Evolutionary conservation across 2,888 invertebrate species (phyloP), one percentile per base, ranked within the genome.

Genomic region (Melinaea menophilus): DNA sequence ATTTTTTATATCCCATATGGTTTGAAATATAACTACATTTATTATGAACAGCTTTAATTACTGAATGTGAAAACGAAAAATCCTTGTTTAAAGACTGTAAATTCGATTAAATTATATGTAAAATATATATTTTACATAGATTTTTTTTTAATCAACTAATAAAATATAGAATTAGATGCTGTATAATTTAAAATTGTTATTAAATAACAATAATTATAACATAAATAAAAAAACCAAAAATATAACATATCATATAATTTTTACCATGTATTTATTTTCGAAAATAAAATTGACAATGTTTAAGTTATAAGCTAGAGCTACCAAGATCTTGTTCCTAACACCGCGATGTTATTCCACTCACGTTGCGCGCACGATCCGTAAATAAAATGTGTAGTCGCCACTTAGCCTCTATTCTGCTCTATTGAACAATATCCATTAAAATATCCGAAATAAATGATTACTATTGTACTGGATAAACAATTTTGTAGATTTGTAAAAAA

Each of bases 371-470:
- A 56, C 63, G 61, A 78, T 70, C 78, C 79, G 77, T 80, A 76
- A 82, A 80, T 81, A 81, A 82, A 81, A 79, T 79, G 77, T 79
- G 77, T 77, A 73, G 74, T 71, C 75, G 71, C 75, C 76, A 79
- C 80, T 82, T 77, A 79, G 74, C 62, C 68, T 73, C 65, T 69
- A 79, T 80, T 81, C 75, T 80, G 70, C 63, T 62, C 80, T 80
- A 79, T 82, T 81, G 80, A 73, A 73, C 74, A 70, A 67, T 67
- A 69, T 71, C 63, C 61, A 41, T 58, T 56, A 55, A 61, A 61
- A 64, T 60, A 58, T 63, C 58, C 57, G 47, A 57, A 64, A 64
- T 64, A 58, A 54, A 64, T 60, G 55, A 57, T 57, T 60, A 35
- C 54, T 37, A 41, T 41, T 7, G 11, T 41, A 41, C 41, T 41